phyloP scores from a whole-genome alignment of 1,140 invertebrate genomes.

The Chelonus insularis region DNA sequence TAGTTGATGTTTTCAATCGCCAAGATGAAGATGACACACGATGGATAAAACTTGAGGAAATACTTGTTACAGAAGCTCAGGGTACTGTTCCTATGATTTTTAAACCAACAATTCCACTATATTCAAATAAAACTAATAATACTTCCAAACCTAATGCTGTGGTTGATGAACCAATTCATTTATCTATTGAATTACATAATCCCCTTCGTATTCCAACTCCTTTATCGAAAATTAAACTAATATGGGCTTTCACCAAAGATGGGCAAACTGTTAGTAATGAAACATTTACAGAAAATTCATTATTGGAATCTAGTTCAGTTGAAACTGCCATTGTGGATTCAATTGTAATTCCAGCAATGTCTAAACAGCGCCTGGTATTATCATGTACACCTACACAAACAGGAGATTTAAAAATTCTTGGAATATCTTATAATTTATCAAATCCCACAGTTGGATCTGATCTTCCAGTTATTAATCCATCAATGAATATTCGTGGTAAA shows the following conservation, averaged over 20 bases:
- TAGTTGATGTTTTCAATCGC: conserved; percentile 43
- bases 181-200: conserved; percentile 77
- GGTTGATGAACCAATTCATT: conserved; percentile 78
- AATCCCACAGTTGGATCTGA: conserved; percentile 45
- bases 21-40: conserved; percentile 54
- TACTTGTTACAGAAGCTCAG: conserved; percentile 71
- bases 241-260: conserved; percentile 74
- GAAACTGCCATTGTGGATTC: conserved; percentile 54
- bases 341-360: conserved; percentile 50
- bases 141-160: conserved; percentile 70
- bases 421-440: conserved; percentile 49
- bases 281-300: conserved; percentile 38
- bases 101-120: conserved; percentile 74
- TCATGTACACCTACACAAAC: conserved; percentile 45
- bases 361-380: conserved; percentile 50
- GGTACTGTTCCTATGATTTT: conserved; percentile 75
- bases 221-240: conserved; percentile 72
- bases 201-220: conserved; percentile 76
- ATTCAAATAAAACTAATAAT: conserved; percentile 68
- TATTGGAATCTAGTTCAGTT: conserved; percentile 47
- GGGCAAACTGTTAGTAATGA: conserved; percentile 54
- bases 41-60: conserved; percentile 80
- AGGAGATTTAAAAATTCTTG: conserved; percentile 49
- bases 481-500: conserved; percentile 65
- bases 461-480: conserved; percentile 41